Conservation (phyloP, 2,113 vertebrate genomes). For the Paraplagusia blochii region DNA sequence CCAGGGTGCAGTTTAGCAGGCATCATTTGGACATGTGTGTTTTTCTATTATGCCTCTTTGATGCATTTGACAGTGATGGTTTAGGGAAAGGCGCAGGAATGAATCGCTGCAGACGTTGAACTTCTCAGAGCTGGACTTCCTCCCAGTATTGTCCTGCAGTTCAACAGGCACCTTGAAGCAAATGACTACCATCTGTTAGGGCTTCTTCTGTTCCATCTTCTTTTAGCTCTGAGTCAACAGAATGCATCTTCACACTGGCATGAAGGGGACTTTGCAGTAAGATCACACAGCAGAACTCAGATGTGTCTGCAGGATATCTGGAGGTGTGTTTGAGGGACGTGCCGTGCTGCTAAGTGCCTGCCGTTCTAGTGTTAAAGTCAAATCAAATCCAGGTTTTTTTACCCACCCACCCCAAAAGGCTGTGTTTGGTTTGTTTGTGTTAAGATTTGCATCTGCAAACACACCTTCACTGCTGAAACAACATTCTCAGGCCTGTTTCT, state of each 20-base stretch:
- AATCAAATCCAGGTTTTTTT: constrained; percentile 28
- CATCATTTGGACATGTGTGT: constrained; percentile 1
- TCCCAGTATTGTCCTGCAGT: constrained; percentile 54
- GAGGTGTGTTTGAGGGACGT: no score
- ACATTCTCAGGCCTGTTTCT: constrained; percentile 58
- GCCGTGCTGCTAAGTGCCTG: no score
- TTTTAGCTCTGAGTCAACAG: constrained; percentile 6
- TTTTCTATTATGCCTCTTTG: constrained; percentile 18
- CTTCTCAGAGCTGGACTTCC: constrained; percentile 42
- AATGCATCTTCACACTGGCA: constrained; percentile 8
- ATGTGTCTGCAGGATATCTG: no score
- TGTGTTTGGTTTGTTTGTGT: constrained; percentile 43
- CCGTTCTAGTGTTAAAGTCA: not conserved
- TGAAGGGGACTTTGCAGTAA: not conserved
- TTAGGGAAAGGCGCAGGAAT: constrained; percentile 3
- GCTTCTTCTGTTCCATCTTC: constrained; percentile 2
- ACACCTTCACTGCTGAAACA: constrained; percentile 68
- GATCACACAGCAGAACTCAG: no score
- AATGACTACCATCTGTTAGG: constrained; percentile 69
- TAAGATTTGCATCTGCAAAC: constrained; percentile 62
- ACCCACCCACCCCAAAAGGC: constrained; percentile 61
- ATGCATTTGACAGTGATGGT: constrained; percentile 13
- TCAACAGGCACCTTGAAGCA: constrained; percentile 61
- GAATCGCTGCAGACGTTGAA: constrained; percentile 47
- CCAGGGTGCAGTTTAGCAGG: not conserved